These are phyloP conservation scores for Gymnobelideus leadbeateri DNA, from an alignment of 2,113 vertebrate genomes.

Conservation along the genomic window DNA sequence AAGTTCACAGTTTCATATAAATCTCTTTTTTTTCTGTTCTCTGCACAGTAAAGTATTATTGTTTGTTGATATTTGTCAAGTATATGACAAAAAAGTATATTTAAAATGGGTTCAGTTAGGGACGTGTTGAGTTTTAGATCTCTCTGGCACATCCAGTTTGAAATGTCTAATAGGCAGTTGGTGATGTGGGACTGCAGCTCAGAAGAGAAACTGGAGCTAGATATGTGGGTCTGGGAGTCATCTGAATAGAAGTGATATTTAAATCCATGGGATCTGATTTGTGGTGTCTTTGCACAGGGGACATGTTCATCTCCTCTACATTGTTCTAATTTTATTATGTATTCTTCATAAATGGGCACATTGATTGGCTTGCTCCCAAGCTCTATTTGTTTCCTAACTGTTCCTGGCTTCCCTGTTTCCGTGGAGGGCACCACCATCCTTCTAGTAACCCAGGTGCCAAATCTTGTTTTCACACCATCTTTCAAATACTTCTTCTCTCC, in stretches of 20 bases:
- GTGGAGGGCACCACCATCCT: not conserved
- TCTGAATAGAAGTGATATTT: not conserved
- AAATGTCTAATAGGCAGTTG: not conserved
- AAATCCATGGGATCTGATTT: not conserved
- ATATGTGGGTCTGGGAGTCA: not conserved
- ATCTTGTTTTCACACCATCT: not conserved
- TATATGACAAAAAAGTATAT: not conserved
- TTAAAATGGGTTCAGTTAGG: not conserved
- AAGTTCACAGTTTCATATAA: not conserved
- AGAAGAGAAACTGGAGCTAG: not conserved
- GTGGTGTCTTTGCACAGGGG: not conserved
- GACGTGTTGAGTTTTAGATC: not conserved
- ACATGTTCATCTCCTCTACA: not conserved
- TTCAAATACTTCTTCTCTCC: not conserved
- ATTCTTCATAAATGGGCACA: not conserved
- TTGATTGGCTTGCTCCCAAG: not conserved
- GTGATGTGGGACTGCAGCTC: not conserved
- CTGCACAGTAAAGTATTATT: not conserved
- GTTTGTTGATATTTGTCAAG: not conserved
- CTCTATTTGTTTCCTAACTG: not conserved
- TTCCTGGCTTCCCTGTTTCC: not conserved
- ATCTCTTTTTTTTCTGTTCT: not conserved
- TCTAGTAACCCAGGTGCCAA: not conserved
- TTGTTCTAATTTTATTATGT: not conserved
- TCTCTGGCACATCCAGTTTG: not conserved